A percentile compares a stretch with the other conserved stretches of the same genome.
These are phyloP conservation scores for Drosophila serrata DNA, from an alignment of 1,140 invertebrate genomes.

Conservation along the genomic window DNA sequence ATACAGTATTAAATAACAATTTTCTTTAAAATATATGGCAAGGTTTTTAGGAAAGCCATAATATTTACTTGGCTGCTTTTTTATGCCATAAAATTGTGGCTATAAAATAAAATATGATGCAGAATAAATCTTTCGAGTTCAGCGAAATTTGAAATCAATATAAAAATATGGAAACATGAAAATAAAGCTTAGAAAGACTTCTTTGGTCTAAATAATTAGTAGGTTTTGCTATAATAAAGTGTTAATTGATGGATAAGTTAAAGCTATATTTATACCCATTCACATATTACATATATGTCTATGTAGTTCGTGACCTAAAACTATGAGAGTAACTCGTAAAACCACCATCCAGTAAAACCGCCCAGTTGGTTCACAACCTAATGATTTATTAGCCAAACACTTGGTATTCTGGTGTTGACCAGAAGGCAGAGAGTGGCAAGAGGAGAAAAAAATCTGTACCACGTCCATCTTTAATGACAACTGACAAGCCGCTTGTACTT, in stretches of 20 bases:
- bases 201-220: not conserved
- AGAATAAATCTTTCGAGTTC: slow-evolving; percentile 4
- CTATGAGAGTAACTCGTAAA: slow-evolving; percentile 9
- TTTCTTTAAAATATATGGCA: slow-evolving; percentile 25
- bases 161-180: not conserved
- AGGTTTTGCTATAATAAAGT: not conserved
- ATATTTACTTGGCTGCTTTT: slow-evolving; percentile 21
- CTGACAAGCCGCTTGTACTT: slow-evolving; percentile 17
- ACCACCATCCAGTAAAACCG: slow-evolving; percentile 21
- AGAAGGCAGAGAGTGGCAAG: no score
- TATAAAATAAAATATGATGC: slow-evolving; percentile 17
- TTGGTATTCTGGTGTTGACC: slow-evolving; percentile 43
- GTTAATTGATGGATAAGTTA: not conserved
- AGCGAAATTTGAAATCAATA: slow-evolving; percentile 1
- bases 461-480: slow-evolving; percentile 50
- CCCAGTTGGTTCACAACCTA: slow-evolving; percentile 2
- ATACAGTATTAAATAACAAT: slow-evolving; percentile 11
- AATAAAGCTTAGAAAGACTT: not conserved
- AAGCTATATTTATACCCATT: slow-evolving; percentile 6
- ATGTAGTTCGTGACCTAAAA: slow-evolving; percentile 1
- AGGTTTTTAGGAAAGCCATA: slow-evolving; percentile 4
- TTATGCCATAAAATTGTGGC: slow-evolving; percentile 3
- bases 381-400: slow-evolving; percentile 47
- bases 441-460: slow-evolving; percentile 48
- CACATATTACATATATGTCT: not conserved